These are phyloP conservation scores for Ondatra zibethicus DNA, from an alignment of 2,113 vertebrate genomes.

Conservation along the genomic window DNA sequence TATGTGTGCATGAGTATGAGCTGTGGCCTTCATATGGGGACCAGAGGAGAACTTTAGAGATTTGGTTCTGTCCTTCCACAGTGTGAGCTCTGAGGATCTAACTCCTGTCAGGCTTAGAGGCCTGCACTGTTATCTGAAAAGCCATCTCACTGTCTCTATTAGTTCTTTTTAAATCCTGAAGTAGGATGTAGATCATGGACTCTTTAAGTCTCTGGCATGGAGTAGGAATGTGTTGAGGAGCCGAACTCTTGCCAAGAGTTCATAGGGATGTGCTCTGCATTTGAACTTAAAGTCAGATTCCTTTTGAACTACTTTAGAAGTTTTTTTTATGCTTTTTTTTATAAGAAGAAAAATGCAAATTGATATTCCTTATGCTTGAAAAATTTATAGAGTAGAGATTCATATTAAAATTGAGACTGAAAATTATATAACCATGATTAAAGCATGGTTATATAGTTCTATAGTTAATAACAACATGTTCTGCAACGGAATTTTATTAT, in stretches of 20 bases:
- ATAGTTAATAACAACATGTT: conserved; percentile 36
- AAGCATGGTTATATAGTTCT: conserved; percentile 8
- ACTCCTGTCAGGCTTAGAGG: too few species aligned
- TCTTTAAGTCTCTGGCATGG: conserved; percentile 50
- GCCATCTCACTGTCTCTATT: not conserved
- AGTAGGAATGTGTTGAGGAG: not conserved
- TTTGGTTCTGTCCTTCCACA: not conserved
- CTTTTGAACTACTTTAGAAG: conserved; percentile 58
- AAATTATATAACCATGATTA: conserved; percentile 19
- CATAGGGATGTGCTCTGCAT: conserved; percentile 8
- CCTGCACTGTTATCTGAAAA: not conserved
- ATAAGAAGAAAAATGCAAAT: conserved; percentile 50
- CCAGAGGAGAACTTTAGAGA: not conserved
- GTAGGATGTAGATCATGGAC: conserved; percentile 42
- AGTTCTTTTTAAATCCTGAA: not conserved
- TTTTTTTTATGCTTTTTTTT: conserved; percentile 44
- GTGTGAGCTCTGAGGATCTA: not conserved
- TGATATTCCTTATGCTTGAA: conserved; percentile 70
- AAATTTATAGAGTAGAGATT: not conserved
- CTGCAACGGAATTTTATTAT: conserved; percentile 60
- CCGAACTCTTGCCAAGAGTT: conserved; percentile 38
- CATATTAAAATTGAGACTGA: not conserved
- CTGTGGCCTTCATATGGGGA: not conserved
- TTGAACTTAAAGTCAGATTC: conserved; percentile 53
- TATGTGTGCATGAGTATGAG: not conserved